Evolutionary conservation across 2,113 vertebrate species (phyloP).

Genomic region (Budorcas taxicolor): DNA sequence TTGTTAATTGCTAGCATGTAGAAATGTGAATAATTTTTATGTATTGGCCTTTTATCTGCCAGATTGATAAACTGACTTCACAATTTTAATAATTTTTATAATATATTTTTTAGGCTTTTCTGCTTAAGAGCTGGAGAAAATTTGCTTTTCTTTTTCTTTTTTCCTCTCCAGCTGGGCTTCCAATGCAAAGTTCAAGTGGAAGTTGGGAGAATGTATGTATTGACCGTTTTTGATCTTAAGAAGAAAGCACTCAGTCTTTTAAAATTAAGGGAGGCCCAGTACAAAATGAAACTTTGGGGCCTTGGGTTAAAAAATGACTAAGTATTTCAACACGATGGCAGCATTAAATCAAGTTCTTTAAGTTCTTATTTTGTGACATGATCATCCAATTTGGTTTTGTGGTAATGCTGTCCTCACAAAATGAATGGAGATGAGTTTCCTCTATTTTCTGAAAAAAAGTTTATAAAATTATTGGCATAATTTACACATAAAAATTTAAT

Average conservation of each 20-base stretch:
- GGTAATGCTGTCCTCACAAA: not conserved
- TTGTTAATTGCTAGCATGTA: not conserved
- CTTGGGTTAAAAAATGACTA: not conserved
- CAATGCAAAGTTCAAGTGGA: not conserved
- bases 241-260: not conserved
- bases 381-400: not conserved
- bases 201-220: not conserved
- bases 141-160: not conserved
- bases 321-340: not conserved
- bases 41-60: not conserved
- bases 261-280: not conserved
- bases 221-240: not conserved
- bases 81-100: not conserved
- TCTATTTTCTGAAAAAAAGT: not conserved
- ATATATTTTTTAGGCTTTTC: not conserved
- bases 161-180: not conserved
- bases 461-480: not conserved
- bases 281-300: not conserved
- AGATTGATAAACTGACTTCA: not conserved
- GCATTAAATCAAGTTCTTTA: not conserved
- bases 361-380: not conserved
- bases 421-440: not conserved
- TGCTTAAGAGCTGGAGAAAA: not conserved
- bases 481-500: not conserved
- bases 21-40: not conserved